Percentiles rank a stretch among this genome's conserved stretches.
Conservation (phyloP, 2,113 vertebrate species). For the Mola mola region DNA sequence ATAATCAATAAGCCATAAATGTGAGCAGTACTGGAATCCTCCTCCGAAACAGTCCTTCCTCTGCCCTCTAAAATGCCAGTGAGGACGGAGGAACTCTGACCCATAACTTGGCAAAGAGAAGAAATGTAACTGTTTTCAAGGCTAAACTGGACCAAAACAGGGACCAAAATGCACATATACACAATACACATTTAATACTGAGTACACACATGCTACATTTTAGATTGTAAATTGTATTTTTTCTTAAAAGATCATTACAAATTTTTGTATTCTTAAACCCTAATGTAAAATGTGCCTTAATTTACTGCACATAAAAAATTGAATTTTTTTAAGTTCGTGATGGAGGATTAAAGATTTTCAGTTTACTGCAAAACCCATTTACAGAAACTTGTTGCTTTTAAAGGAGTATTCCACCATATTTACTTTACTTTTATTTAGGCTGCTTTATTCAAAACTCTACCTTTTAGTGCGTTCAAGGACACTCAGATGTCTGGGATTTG, state of each 20-base stretch:
- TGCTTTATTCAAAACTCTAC: neutral
- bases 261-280: too few relatives aligned
- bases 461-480: constrained; percentile 20
- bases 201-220: constrained; percentile 13
- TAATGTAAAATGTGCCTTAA: too few relatives aligned
- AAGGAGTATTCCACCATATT: constrained; percentile 1
- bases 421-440: neutral
- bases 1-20: constrained; percentile 82
- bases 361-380: constrained; percentile 4
- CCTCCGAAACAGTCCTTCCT: constrained; percentile 4
- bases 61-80: constrained; percentile 28
- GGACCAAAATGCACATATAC: constrained; percentile 59
- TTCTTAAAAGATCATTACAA: constrained; percentile 6
- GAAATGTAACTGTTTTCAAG: constrained; percentile 45
- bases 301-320: too few relatives aligned
- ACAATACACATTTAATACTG: constrained; percentile 4
- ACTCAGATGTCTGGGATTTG: neutral
- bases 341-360: too few relatives aligned
- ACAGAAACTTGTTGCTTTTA: constrained; percentile 14
- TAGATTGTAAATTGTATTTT: neutral
- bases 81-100: constrained; percentile 34
- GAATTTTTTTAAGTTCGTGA: too few relatives aligned
- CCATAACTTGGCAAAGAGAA: constrained; percentile 34
- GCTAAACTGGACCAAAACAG: constrained; percentile 70
- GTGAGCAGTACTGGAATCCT: neutral